Evolutionary conservation across 1,140 invertebrate species (phyloP), one percentile per base, ranked within the genome.

Genomic region (Drosophila mayri): DNA sequence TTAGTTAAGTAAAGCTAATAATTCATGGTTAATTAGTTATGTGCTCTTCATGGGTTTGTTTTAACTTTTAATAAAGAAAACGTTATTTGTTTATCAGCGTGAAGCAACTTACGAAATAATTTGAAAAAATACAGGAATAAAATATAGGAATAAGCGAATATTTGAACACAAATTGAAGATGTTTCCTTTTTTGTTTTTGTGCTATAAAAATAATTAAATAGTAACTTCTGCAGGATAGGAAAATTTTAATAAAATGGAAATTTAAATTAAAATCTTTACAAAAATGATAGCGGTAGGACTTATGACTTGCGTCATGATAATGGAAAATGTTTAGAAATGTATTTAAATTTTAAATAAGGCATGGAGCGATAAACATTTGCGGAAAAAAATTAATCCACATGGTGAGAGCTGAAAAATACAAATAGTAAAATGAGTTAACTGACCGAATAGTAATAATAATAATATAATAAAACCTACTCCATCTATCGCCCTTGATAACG

Each of bases 401-500:
- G 22, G 80, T 83, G 5, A 83, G 55, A 30, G 81, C 81, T 83
- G 9, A 43, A 65, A 73, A 12, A 40, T 2, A 44, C 0, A 44
- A 8, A 16, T 14, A 2, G 35, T n/a, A 14, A 0, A 44, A 25
- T 7, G 7, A 18, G 10, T n/a, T 25, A 18, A 22, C 6, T 25
- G 25, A 8, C 16, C 5, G 1, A 25, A 47, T 47, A 47, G 25
- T 16, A 47, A 25, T 10, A 0, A 25, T 6, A 4, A n/a, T 6
- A 35, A 30, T 6, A 1, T 1, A 0, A 6, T 9, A 4, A n/a
- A 54, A 65, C 82, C 32, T 78, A 91, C 90, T 97, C 98, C 98
- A 99, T 94, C 99, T 99, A 11, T 96, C 96, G 49, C 99, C 99
- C 3, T 97, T 95, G 20, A 99, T 94, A 37, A 99, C 98, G 16